Evolutionary conservation across 1,140 invertebrate species (phyloP).

Genomic region (Drosophila arizonae): DNA sequence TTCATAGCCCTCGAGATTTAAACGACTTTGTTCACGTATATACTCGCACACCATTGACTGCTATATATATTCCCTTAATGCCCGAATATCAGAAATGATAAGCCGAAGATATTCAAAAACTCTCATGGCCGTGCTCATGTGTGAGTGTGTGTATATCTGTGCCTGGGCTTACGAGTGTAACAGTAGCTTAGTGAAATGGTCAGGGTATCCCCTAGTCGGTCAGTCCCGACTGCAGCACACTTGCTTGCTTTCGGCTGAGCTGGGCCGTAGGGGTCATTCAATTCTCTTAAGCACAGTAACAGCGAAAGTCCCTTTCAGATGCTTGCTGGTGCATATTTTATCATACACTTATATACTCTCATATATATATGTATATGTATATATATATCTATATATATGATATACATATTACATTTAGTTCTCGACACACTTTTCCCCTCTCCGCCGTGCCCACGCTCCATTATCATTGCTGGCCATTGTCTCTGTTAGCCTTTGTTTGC

Average conservation of each 20-base stretch:
- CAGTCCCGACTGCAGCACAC: too few relatives aligned
- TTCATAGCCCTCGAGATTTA: too few relatives aligned
- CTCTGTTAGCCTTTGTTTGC: constrained; percentile 39
- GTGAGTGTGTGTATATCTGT: too few relatives aligned
- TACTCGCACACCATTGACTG: too few relatives aligned
- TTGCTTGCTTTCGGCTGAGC: constrained; percentile 3
- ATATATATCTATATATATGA: neutral
- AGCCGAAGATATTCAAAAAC: too few relatives aligned
- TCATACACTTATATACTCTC: constrained; percentile 53
- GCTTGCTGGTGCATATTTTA: constrained; percentile 70
- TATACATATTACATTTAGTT: constrained; percentile 24
- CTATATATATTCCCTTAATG: too few relatives aligned
- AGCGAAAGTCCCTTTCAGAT: constrained; percentile 38
- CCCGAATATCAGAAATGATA: too few relatives aligned
- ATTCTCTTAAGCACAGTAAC: constrained; percentile 20
- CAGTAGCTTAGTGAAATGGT: too few relatives aligned
- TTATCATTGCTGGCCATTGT: constrained; percentile 30
- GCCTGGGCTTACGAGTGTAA: too few relatives aligned
- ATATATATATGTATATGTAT: constrained; percentile 6
- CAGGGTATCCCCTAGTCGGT: too few relatives aligned
- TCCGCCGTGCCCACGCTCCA: neutral
- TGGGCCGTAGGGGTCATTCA: constrained; percentile 43
- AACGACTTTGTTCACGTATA: too few relatives aligned
- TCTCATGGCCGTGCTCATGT: too few relatives aligned
- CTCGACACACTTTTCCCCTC: constrained; percentile 45